Percentiles rank a stretch among this genome's conserved stretches.
phyloP scores from a whole-genome alignment of 2,888 invertebrate genomes.

The Plagodis pulveraria region DNA sequence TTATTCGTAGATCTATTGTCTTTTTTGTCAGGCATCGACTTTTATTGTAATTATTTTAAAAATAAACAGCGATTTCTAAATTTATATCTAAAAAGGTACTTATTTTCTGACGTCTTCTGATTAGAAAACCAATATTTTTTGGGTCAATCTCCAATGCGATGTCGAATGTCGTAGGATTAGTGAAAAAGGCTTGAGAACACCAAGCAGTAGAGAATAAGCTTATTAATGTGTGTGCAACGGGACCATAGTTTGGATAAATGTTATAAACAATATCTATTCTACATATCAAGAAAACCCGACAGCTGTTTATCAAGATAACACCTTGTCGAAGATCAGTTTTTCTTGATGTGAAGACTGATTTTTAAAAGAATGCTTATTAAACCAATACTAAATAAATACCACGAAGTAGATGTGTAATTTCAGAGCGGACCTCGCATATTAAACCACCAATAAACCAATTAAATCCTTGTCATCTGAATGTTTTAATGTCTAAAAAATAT shows the following conservation, averaged over 20 bases:
- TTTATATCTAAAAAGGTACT: too few relatives aligned
- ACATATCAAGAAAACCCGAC: conserved; percentile 19
- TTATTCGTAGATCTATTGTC: too few relatives aligned
- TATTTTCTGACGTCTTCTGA: too few relatives aligned
- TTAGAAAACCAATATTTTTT: conserved; percentile 15
- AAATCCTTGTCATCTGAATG: conserved; percentile 8
- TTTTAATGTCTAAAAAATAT: conserved; percentile 13
- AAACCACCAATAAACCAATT: conserved; percentile 4
- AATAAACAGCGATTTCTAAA: too few relatives aligned
- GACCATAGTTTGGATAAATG: conserved; percentile 27
- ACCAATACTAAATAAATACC: conserved; percentile 28
- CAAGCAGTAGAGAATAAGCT: conserved; percentile 23
- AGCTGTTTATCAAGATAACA: not conserved
- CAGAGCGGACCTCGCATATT: conserved; percentile 9
- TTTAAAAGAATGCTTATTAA: conserved; percentile 23
- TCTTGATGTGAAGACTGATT: conserved; percentile 27
- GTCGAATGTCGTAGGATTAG: conserved; percentile 25
- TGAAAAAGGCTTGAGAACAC: conserved; percentile 16
- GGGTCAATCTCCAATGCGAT: conserved; percentile 24
- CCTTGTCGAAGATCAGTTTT: not conserved
- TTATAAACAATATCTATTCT: conserved; percentile 17
- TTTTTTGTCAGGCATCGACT: too few relatives aligned
- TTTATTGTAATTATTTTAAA: too few relatives aligned
- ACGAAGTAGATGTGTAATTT: conserved; percentile 14
- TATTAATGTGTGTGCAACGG: conserved; percentile 31